A percentile compares a stretch with the other conserved stretches of the same genome.
These are phyloP conservation scores for Chaenodraco wilsoni DNA, from an alignment of 2,797 vertebrate genomes.

Conservation along the genomic window DNA sequence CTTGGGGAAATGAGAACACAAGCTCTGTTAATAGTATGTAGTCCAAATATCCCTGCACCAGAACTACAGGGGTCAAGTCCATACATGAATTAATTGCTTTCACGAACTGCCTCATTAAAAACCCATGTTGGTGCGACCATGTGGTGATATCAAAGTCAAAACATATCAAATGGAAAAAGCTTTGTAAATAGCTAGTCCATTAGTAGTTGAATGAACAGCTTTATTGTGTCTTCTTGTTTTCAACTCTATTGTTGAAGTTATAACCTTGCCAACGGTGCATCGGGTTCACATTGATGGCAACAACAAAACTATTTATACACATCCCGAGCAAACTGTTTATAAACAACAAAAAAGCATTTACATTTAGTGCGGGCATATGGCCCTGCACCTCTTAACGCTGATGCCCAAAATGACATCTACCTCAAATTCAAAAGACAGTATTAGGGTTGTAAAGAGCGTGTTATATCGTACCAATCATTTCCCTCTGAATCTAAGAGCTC, in stretches of 20 bases:
- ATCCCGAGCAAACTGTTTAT: background rate
- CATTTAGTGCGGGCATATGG: constrained; percentile 37
- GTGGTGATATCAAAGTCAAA: constrained; percentile 33
- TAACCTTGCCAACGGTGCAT: background rate
- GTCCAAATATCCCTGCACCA: constrained; percentile 13
- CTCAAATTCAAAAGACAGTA: constrained; percentile 49
- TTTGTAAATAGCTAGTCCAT: constrained; percentile 3
- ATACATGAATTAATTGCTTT: constrained; percentile 25
- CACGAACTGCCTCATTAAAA: constrained; percentile 8
- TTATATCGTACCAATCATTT: constrained; percentile 60
- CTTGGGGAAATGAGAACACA: constrained; percentile 28
- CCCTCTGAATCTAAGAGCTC: constrained; percentile 56
- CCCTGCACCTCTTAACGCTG: constrained; percentile 3
- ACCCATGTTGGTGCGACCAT: constrained; percentile 15
- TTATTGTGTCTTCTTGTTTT: background rate
- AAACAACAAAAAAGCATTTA: constrained; percentile 28
- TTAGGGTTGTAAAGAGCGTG: constrained; percentile 52
- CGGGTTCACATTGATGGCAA: background rate
- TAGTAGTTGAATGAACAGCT: constrained; percentile 13
- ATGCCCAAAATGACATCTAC: constrained; percentile 40
- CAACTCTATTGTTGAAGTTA: background rate
- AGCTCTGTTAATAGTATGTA: constrained; percentile 34
- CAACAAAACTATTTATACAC: background rate
- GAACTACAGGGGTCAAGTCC: constrained; percentile 44
- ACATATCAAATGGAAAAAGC: constrained; percentile 13